These are phyloP conservation scores for Halichoeres trimaculatus DNA, from an alignment of 2,113 vertebrate genomes.

Conservation along the genomic window DNA sequence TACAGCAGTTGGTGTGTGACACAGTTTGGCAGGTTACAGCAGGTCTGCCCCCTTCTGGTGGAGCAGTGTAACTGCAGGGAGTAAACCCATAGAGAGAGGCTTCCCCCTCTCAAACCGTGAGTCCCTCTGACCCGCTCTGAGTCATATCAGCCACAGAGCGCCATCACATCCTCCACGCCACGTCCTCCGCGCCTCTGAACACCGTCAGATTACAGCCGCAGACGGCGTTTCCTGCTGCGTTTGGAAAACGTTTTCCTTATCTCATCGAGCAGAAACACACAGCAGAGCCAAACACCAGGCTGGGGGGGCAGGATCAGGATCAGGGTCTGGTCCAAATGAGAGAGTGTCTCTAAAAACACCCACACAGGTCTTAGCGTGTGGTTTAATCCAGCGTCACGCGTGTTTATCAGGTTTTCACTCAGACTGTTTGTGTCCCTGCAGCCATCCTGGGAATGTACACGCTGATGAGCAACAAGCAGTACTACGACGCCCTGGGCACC, in stretches of 20 bases:
- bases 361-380: too few species aligned
- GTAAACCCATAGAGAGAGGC: too few species aligned
- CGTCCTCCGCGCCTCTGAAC: background rate
- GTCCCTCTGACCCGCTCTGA: too few species aligned
- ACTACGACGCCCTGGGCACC: constrained; percentile 93
- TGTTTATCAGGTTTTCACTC: background rate
- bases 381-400: too few species aligned
- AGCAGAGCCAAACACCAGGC: background rate
- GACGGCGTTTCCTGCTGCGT: background rate
- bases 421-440: constrained; percentile 68
- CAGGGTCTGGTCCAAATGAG: background rate
- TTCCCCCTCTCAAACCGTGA: too few species aligned
- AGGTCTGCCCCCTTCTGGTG: constrained; percentile 70
- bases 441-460: constrained; percentile 99
- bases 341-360: background rate
- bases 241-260: constrained; percentile 15
- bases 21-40: constrained; percentile 39
- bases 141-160: too few species aligned
- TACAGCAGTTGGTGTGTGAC: constrained; percentile 64
- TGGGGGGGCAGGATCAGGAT: background rate
- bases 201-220: constrained; percentile 8
- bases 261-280: constrained; percentile 27
- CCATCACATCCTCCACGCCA: background rate
- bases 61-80: background rate
- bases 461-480: constrained; percentile 99